Conservation (phyloP, 2,888 invertebrate genomes). For the Buathra laborator region DNA sequence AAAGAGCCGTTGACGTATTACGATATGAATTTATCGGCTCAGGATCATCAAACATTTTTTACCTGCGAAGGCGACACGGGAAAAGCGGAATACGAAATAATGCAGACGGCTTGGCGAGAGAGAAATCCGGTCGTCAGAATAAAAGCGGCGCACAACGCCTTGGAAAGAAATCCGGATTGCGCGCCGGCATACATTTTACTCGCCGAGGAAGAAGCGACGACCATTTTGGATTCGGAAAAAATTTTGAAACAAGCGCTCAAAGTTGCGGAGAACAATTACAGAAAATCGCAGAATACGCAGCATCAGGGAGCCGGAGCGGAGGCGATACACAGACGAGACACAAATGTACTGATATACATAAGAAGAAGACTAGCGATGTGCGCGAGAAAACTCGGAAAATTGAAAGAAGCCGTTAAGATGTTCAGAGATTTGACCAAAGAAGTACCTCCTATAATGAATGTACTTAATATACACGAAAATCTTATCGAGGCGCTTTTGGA, state of each 20-base stretch:
- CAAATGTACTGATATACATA: conserved; percentile 97
- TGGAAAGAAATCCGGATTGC: conserved; percentile 95
- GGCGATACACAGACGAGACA: conserved; percentile 93
- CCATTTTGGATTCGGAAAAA: conserved; percentile 95
- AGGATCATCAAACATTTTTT: conserved; percentile 99
- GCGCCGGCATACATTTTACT: conserved; percentile 97
- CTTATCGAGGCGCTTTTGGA: conserved; percentile 97
- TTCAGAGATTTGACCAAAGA: conserved; percentile 99
- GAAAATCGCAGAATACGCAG: conserved; percentile 92
- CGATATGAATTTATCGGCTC: conserved; percentile 99
- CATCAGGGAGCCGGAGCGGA: conserved; percentile 92
- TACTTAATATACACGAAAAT: conserved; percentile 97
- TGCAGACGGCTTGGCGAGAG: conserved; percentile 99
- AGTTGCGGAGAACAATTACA: conserved; percentile 93
- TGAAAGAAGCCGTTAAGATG: conserved; percentile 98
- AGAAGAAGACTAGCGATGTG: conserved; percentile 98
- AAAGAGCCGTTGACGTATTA: conserved; percentile 99
- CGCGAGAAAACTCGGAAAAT: conserved; percentile 95
- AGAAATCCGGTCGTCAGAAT: conserved; percentile 96
- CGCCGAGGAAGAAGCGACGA: conserved; percentile 98
- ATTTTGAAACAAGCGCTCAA: conserved; percentile 93
- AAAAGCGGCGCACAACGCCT: conserved; percentile 95
- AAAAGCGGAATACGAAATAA: conserved; percentile 95
- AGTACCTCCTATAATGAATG: conserved; percentile 97
- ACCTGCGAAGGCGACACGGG: conserved; percentile 96